Conservation (phyloP, 1,140 invertebrate genomes). For the Eupeodes corollae region DNA sequence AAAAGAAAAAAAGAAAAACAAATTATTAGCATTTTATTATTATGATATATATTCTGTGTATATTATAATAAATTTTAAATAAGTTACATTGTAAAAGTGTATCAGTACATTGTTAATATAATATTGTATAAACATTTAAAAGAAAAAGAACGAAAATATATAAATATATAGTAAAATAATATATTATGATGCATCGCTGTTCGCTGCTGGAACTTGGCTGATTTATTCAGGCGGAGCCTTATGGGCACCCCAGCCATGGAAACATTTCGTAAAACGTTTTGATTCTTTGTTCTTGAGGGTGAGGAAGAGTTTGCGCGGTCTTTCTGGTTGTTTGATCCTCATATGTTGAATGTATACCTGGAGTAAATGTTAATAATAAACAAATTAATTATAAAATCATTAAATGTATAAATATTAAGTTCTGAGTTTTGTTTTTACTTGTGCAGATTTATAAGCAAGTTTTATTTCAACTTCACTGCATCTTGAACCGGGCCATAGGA, state of each 20-base stretch:
- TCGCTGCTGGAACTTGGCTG: too few species aligned
- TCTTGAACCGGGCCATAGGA: slow-evolving; percentile 91
- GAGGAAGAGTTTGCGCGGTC: slow-evolving; percentile 84
- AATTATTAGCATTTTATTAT: too few species aligned
- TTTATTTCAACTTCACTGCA: slow-evolving; percentile 99
- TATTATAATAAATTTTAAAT: too few species aligned
- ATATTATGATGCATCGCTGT: too few species aligned
- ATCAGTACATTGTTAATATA: too few species aligned
- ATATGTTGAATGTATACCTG: slow-evolving; percentile 97
- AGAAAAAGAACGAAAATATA: too few species aligned
- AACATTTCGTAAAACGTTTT: slow-evolving; percentile 89
- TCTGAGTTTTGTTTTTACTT: slow-evolving; percentile 47
- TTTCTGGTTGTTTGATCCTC: slow-evolving; percentile 87
- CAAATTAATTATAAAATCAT: slow-evolving; percentile 1
- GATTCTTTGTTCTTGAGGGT: slow-evolving; percentile 96
- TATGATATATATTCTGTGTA: too few species aligned
- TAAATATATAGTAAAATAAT: too few species aligned
- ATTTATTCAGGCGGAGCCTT: slow-evolving; percentile 14
- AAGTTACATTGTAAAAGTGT: too few species aligned
- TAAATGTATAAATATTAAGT: background rate
- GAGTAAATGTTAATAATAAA: slow-evolving; percentile 13
- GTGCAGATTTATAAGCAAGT: slow-evolving; percentile 94
- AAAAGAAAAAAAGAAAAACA: too few species aligned
- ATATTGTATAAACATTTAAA: too few species aligned
- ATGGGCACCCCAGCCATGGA: slow-evolving; percentile 81